Evolutionary conservation across 2,888 invertebrate genomes (phyloP).

Genomic region (Chironomus riparius): DNA sequence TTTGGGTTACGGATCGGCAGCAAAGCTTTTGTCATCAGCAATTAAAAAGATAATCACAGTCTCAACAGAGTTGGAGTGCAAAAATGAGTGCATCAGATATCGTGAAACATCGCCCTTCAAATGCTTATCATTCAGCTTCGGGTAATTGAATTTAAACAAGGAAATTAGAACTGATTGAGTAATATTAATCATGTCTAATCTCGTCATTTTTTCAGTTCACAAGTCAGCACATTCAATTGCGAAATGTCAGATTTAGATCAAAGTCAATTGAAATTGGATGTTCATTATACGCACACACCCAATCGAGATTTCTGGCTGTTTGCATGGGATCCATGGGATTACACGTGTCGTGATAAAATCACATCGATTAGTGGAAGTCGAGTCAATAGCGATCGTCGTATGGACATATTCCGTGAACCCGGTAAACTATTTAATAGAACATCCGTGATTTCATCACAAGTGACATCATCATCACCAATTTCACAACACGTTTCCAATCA

Average conservation of each 20-base stretch:
- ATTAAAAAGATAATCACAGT: conserved; percentile 57
- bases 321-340: conserved; percentile 70
- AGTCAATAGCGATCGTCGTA: conserved; percentile 42
- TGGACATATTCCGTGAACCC: conserved; percentile 44
- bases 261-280: conserved; percentile 61
- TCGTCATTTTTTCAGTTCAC: conserved; percentile 33
- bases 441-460: conserved; percentile 22
- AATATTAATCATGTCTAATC: conserved; percentile 1
- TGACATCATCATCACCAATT: conserved; percentile 20
- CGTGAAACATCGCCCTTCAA: conserved; percentile 50
- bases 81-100: conserved; percentile 53
- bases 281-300: conserved; percentile 55
- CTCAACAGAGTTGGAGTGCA: conserved; percentile 57
- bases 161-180: background rate
- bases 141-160: conserved; percentile 40
- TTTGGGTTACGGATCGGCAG: conserved; percentile 66
- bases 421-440: conserved; percentile 36
- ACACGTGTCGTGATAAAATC: conserved; percentile 51
- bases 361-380: conserved; percentile 41
- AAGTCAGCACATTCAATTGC: conserved; percentile 51
- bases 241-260: conserved; percentile 68
- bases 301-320: conserved; percentile 63
- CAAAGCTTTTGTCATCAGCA: conserved; percentile 55
- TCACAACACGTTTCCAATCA: conserved; percentile 14
- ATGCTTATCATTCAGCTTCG: conserved; percentile 69